phyloP scores from a whole-genome alignment of 2,113 vertebrate genomes.

The Cyprinodon variegatus region DNA sequence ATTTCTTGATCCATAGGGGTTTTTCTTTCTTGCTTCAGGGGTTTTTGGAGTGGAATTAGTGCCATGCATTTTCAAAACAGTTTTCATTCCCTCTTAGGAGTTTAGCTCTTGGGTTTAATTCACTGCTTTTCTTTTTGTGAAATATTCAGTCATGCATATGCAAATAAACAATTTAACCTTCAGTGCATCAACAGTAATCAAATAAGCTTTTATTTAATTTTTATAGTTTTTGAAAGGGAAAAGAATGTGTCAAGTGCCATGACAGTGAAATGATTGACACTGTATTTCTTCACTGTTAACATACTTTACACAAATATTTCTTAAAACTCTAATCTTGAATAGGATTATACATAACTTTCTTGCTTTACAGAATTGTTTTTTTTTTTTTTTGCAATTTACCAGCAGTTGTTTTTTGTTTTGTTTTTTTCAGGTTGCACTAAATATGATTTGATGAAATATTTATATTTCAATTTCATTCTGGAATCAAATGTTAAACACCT shows the following conservation, averaged over 20 bases:
- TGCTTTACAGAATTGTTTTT: too few species aligned
- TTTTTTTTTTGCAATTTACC: neutral
- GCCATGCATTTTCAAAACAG: constrained; percentile 37
- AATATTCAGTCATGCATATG: constrained; percentile 40
- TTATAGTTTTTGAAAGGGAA: neutral
- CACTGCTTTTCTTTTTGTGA: constrained; percentile 24
- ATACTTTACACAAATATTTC: neutral
- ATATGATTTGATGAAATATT: neutral
- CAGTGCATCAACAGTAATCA: constrained; percentile 31
- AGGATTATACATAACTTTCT: neutral
- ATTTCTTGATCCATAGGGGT: constrained; percentile 42
- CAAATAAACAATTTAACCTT: constrained; percentile 41
- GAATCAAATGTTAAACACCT: neutral
- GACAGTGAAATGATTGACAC: neutral
- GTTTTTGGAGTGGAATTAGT: constrained; percentile 22
- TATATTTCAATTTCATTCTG: neutral
- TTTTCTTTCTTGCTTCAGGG: constrained; percentile 47
- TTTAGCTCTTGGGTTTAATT: constrained; percentile 38
- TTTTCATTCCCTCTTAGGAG: constrained; percentile 29
- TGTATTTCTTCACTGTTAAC: neutral
- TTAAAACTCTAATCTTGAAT: neutral
- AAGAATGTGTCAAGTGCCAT: neutral
- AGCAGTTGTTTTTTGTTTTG: neutral
- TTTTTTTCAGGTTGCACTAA: neutral
- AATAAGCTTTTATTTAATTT: constrained; percentile 17